These are phyloP conservation scores for Scolopax rusticola DNA, from an alignment of 2,797 vertebrate species.

Conservation along the genomic window DNA sequence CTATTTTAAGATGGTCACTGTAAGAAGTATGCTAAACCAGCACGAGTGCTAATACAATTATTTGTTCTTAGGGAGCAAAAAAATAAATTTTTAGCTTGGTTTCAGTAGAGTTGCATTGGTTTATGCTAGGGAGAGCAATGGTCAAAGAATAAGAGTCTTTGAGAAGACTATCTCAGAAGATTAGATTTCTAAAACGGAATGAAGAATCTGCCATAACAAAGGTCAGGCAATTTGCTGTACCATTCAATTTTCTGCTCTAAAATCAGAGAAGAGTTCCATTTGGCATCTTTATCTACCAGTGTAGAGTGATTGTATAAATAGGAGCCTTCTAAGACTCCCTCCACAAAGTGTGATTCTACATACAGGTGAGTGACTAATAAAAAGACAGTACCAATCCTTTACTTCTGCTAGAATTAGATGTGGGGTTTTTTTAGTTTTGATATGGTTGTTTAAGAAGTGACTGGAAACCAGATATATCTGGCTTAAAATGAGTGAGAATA, in stretches of 20 bases:
- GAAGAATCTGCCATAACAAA: background rate
- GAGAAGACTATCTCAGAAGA: background rate
- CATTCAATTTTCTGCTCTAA: background rate
- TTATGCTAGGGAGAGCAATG: background rate
- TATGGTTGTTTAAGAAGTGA: background rate
- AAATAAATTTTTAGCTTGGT: background rate
- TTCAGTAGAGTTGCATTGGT: background rate
- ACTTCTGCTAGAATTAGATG: background rate
- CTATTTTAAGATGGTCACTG: background rate
- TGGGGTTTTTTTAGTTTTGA: accelerated
- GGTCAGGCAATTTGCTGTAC: background rate
- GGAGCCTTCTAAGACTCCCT: background rate
- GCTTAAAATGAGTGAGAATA: background rate
- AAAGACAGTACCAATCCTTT: background rate
- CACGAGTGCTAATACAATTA: background rate
- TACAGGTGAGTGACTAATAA: background rate
- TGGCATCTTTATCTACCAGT: background rate
- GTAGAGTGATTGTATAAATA: background rate
- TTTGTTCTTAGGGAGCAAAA: background rate
- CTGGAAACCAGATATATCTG: background rate
- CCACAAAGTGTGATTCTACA: background rate
- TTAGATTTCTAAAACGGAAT: background rate
- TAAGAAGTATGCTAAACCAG: background rate
- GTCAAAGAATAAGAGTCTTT: background rate
- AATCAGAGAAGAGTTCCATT: background rate